A percentile compares a stretch with the other conserved stretches of the same genome.
Conservation (phyloP, 2,797 vertebrate species). For the Knipowitschia caucasica region DNA sequence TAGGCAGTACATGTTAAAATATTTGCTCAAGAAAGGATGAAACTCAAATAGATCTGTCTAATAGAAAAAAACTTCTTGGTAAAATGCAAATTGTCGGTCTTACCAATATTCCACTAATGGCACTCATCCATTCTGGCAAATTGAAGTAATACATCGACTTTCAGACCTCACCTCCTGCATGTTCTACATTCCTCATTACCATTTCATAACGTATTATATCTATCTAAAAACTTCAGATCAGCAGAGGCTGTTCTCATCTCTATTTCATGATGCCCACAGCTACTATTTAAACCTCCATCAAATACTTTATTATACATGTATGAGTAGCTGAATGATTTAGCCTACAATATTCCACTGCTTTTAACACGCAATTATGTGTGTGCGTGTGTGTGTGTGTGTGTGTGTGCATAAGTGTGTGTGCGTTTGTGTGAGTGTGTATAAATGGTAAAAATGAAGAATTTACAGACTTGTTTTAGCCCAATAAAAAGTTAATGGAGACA, state of each 20-base stretch:
- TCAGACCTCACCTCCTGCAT: neutral
- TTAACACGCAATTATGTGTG: slow-evolving; percentile 19
- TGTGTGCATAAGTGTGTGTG: no score
- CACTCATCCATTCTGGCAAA: no score
- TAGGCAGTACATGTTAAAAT: no score
- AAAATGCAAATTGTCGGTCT: no score
- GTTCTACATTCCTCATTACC: neutral
- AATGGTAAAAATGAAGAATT: slow-evolving; percentile 15
- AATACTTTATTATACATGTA: slow-evolving; percentile 29
- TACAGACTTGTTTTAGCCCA: slow-evolving; percentile 11
- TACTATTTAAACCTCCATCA: slow-evolving; percentile 25
- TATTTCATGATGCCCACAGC: slow-evolving; percentile 1
- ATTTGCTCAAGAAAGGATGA: no score
- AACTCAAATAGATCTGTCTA: no score
- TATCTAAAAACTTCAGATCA: neutral
- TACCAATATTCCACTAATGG: no score
- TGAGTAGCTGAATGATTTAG: slow-evolving; percentile 24
- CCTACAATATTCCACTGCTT: slow-evolving; percentile 3
- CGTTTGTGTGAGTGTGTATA: no score
- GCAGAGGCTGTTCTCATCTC: slow-evolving; percentile 2
- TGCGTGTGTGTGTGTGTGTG: no score
- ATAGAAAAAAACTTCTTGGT: no score
- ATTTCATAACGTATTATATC: neutral
- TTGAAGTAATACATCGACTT: no score
- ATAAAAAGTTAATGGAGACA: slow-evolving; percentile 46